A percentile compares a stretch with the other conserved stretches of the same genome.
Evolutionary conservation across 2,888 invertebrate genomes (phyloP).

Genomic region (Doris montereyensis): DNA sequence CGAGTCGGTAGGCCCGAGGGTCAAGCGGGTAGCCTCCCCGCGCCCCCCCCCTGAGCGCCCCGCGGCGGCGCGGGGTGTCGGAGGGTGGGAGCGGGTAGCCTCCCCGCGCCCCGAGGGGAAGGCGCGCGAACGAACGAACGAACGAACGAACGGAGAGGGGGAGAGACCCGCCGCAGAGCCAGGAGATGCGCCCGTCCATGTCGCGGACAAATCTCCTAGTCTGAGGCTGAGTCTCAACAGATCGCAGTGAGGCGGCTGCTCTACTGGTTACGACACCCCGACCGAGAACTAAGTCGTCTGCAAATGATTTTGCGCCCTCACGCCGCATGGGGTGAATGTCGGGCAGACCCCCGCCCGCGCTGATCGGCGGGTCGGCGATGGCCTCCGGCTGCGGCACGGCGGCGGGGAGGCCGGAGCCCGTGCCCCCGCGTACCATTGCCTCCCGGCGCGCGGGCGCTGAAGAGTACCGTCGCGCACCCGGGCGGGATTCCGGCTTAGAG

Average conservation of each 20-base stretch:
- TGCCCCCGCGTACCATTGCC: constrained; percentile 72
- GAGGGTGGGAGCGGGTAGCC: too few relatives aligned
- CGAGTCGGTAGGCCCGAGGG: too few relatives aligned
- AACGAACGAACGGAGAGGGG: too few relatives aligned
- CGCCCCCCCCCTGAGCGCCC: too few relatives aligned
- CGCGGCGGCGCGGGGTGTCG: too few relatives aligned
- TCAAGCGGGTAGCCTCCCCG: too few relatives aligned
- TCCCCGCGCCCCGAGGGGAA: too few relatives aligned
- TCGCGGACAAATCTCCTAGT: background rate
- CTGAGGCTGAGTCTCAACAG: constrained; percentile 70
- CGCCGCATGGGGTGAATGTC: constrained; percentile 72
- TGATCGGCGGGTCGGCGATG: constrained; percentile 18
- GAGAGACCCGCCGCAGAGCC: too few relatives aligned
- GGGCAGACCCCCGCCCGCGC: constrained; percentile 58
- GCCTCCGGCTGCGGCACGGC: background rate
- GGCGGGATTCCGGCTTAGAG: constrained; percentile 79
- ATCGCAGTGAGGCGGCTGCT: constrained; percentile 78
- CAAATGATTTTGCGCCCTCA: constrained; percentile 78
- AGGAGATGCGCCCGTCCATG: too few relatives aligned
- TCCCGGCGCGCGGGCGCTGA: constrained; percentile 51
- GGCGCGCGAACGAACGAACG: too few relatives aligned
- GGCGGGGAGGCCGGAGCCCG: constrained; percentile 31
- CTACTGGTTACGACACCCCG: constrained; percentile 78
- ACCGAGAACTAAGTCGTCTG: constrained; percentile 78
- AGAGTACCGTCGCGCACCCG: constrained; percentile 74